Conservation (phyloP, 2,888 invertebrate species). For the Corythucha ciliata region DNA sequence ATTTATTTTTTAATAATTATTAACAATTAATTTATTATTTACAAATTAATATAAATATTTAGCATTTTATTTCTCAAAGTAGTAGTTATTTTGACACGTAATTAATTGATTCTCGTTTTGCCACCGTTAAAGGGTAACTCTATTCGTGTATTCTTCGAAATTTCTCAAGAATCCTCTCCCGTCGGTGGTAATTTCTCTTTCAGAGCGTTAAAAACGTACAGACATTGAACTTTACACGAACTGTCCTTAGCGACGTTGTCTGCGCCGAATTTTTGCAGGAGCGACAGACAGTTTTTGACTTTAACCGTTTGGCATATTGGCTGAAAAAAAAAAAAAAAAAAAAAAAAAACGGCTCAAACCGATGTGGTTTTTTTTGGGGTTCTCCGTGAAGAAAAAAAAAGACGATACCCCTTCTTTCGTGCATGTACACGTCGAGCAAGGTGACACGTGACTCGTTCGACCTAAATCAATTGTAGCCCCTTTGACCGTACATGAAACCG, state of each 20-base stretch:
- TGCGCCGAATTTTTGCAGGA: slow-evolving; percentile 42
- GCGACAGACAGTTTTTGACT: slow-evolving; percentile 44
- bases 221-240: slow-evolving; percentile 47
- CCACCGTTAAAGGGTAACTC: no score
- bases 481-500: slow-evolving; percentile 42
- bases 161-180: no score
- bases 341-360: neutral
- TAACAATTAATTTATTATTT: no score
- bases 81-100: no score
- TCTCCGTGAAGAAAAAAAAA: neutral
- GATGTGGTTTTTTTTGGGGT: neutral
- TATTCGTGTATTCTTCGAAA: no score
- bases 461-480: slow-evolving; percentile 42
- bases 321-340: slow-evolving; percentile 37
- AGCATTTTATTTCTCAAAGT: no score
- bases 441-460: slow-evolving; percentile 42
- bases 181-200: no score
- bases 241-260: slow-evolving; percentile 43
- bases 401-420: slow-evolving; percentile 44
- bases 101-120: no score
- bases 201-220: slow-evolving; percentile 43
- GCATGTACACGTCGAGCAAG: slow-evolving; percentile 46
- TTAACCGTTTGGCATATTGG: slow-evolving; percentile 45
- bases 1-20: no score
- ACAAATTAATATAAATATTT: no score